Evolutionary conservation across 2,113 vertebrate genomes (phyloP).

Genomic region (Gallinago undulata): DNA sequence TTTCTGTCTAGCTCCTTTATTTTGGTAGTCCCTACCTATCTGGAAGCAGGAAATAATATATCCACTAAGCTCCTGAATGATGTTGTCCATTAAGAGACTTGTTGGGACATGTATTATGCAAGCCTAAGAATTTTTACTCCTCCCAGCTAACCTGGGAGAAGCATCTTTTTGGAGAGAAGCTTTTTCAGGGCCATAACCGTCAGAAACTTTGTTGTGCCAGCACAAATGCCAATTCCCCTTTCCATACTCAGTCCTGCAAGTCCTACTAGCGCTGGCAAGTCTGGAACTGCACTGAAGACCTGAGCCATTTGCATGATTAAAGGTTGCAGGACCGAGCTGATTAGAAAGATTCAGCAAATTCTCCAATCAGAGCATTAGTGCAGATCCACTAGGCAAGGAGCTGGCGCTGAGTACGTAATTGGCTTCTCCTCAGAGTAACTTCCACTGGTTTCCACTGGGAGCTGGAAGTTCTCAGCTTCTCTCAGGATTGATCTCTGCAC

Average conservation of each 20-base stretch:
- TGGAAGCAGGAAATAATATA: background rate
- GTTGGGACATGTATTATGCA: background rate
- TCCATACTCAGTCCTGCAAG: background rate
- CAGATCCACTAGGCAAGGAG: background rate
- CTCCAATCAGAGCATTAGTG: background rate
- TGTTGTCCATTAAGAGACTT: background rate
- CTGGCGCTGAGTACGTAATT: background rate
- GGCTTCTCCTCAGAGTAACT: background rate
- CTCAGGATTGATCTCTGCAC: slow-evolving; percentile 32
- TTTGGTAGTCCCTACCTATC: background rate
- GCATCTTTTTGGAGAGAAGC: background rate
- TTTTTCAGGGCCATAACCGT: background rate
- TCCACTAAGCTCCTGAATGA: background rate
- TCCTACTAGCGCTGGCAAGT: background rate
- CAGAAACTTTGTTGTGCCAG: slow-evolving; percentile 12
- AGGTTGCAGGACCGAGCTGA: slow-evolving; percentile 30
- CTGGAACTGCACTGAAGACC: background rate
- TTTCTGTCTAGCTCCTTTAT: background rate
- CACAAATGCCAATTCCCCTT: background rate
- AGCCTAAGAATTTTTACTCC: background rate
- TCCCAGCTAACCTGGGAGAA: background rate
- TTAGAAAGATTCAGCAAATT: slow-evolving; percentile 13
- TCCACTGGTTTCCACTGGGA: background rate
- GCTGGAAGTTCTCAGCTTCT: slow-evolving; percentile 2
- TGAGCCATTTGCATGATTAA: slow-evolving; percentile 32